A percentile compares a stretch with the other conserved stretches of the same genome.
phyloP scores from a whole-genome alignment of 2,888 invertebrate species.

The Dryobotodes eremita region DNA sequence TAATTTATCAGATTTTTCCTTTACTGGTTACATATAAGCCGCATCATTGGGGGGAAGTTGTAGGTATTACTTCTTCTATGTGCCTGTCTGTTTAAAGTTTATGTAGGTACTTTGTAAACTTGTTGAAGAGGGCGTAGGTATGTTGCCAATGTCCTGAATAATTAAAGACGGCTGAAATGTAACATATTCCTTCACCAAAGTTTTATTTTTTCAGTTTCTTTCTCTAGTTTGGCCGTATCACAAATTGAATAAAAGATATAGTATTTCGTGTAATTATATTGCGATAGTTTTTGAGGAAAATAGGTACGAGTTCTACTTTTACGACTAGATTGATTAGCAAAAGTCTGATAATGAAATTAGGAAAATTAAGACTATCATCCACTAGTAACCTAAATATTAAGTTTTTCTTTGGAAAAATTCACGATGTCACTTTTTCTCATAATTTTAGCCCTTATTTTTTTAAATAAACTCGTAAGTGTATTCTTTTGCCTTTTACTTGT shows the following conservation, averaged over 20 bases:
- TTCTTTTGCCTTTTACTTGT: not conserved
- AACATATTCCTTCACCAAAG: not conserved
- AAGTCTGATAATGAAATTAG: too few species aligned
- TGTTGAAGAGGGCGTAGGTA: not conserved
- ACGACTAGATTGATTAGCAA: too few species aligned
- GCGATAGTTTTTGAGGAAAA: too few species aligned
- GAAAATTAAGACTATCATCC: too few species aligned
- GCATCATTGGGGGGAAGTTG: not conserved
- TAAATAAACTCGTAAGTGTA: not conserved
- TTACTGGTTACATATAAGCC: constrained; percentile 18
- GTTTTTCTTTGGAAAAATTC: not conserved
- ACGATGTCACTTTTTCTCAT: not conserved
- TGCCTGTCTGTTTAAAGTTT: not conserved
- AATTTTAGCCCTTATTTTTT: not conserved
- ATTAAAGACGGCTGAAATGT: not conserved
- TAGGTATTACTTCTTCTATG: constrained; percentile 7
- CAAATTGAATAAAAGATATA: not conserved
- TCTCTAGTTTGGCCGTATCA: not conserved
- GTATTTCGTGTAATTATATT: too few species aligned
- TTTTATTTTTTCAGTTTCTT: not conserved
- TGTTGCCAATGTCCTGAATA: not conserved
- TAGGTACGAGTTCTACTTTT: too few species aligned
- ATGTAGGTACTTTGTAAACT: not conserved
- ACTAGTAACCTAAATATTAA: too few species aligned
- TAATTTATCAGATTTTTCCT: constrained; percentile 67